These are phyloP conservation scores for Villa cingulata DNA, from an alignment of 2,888 invertebrate species.

Conservation along the genomic window DNA sequence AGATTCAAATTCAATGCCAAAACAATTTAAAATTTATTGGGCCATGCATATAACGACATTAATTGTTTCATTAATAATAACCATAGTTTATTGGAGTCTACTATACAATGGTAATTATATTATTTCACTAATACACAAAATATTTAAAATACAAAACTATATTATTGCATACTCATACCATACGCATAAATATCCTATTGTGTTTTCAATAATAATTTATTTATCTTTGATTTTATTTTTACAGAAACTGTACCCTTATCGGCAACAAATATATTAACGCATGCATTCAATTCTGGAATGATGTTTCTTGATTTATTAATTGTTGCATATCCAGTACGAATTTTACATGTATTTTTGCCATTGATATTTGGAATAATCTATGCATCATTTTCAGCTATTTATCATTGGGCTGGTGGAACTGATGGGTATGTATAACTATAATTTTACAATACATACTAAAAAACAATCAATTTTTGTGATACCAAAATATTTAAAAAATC, in stretches of 20 bases:
- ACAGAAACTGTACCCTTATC: constrained; percentile 45
- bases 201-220: too few species aligned
- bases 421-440: constrained; percentile 35
- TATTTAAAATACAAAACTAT: background rate
- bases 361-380: constrained; percentile 44
- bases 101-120: constrained; percentile 24
- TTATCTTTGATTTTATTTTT: constrained; percentile 11
- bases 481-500: too few species aligned
- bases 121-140: too few species aligned
- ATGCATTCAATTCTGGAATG: constrained; percentile 59
- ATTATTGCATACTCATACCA: background rate
- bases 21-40: constrained; percentile 49
- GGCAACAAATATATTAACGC: constrained; percentile 55
- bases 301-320: constrained; percentile 60
- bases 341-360: constrained; percentile 50
- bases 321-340: constrained; percentile 55
- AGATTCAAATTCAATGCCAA: constrained; percentile 26
- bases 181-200: background rate
- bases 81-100: constrained; percentile 56
- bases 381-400: constrained; percentile 45
- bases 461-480: too few species aligned
- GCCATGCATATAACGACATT: constrained; percentile 51
- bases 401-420: constrained; percentile 47
- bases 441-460: background rate
- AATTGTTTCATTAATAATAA: constrained; percentile 53